Base-by-base conservation (phyloP, 2,797 vertebrate genomes). In the Acanthornis magna region DNA sequence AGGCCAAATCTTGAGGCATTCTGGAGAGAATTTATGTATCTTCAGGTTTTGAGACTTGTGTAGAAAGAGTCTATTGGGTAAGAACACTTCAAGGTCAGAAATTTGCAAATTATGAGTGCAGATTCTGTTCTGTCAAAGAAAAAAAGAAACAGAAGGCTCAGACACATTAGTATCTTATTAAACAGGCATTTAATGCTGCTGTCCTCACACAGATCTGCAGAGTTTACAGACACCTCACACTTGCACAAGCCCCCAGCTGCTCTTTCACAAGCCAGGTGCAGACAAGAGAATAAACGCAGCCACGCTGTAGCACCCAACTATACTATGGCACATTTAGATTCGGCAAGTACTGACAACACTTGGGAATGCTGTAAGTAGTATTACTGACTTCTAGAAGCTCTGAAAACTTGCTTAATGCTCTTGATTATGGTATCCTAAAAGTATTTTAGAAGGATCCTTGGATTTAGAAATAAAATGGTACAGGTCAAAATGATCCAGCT, bases 1-100 rank as follows among this genome's bases (percentile, higher is more conserved):
- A 61, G 92, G 61, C 61, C 90, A 95, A 92, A 94, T 89, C 80
- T 77, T 72, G 86, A 94, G 20, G 47, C 16, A 42, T 57, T 85
- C 94, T 92, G 79, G 78, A 88, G 67, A 84, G 36, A 84, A 86
- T 81, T 92, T 65, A 78, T 21, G 9, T 85, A 89, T 88, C 70
- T 90, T 78, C 76, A 94, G 45, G 60, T 81, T 95, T 85, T 89
- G 63, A 91, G 79, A 70, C 55, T 77, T 61, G 16, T 48, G 60
- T 55, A 68, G 55, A 81, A 95, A 85, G 50, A 86, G 14, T 84
- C 32, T 83, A 26, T 0, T 1, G 36, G 48, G 30, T 27, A 94
- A 85, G 62, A 91, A 68, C 15, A 38, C 10, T 57, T 55, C 53
- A 60, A 43, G 32, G 73, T 82, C 79, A 70, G 57, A 88, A 81